Evolutionary conservation across 2,113 vertebrate species (phyloP), one percentile per base, ranked within the genome.

Genomic region (Zosterops lateralis): DNA sequence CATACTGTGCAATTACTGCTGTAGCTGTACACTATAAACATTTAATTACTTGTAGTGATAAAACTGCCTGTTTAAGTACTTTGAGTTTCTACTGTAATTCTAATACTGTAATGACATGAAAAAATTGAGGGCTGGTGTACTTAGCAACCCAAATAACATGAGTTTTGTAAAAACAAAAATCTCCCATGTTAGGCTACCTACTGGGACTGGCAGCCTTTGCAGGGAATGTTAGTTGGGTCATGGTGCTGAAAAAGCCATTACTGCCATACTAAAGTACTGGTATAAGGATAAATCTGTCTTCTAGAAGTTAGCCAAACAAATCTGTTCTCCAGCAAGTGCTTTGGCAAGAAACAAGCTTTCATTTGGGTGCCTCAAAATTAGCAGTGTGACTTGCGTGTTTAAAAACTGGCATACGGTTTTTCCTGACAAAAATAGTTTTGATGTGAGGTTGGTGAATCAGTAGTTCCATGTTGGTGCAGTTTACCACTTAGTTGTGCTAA

Each of bases 261-360:
- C 42, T 95, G 51, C 72, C 7, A 2, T 70, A 42, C 12, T 87
- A 14, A 83, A 92, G 88, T 83, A 68, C 56, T 77, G 44, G 25
- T 95, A 64, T 73, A 83, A 84, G 78, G 60, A 51, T 94, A 92
- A 92, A 90, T 87, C 87, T 95, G 89, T 93, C 84, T 91, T 91
- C 71, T 54, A 79, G 61, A 96, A 95, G 91, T 92, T 95, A 95
- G 78, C 87, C 90, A 93, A 94, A 94, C 82, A 95, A 95, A 97
- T 94, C 84, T 91, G 90, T 94, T 94, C 72, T 74, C 56, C 77
- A 91, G 51, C 78, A 91, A 96, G 87, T 88, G 74, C 74, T 79
- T 92, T 95, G 90, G 90, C 94, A 96, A 96, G 91, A 95, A 92
- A 56, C 17, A 62, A 90, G 75, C 75, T 91, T 95, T 91, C 71